phyloP scores from a whole-genome alignment of 1,140 invertebrate genomes.

The Bombus superbus region DNA sequence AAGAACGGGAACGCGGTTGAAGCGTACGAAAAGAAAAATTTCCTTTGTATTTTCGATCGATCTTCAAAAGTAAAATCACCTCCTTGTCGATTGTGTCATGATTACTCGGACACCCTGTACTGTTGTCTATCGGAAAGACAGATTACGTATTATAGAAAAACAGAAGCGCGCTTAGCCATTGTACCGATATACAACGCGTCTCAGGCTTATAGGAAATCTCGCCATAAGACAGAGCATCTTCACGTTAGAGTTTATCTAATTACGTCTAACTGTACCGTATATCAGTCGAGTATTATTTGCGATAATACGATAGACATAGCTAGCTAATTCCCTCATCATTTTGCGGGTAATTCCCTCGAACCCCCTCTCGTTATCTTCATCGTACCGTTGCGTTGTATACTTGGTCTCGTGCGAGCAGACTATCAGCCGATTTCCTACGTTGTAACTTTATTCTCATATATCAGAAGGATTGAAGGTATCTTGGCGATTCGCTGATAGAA shows the following conservation, averaged over 20 bases:
- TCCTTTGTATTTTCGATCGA: background rate
- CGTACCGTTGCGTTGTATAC: constrained; percentile 1
- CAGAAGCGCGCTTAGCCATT: background rate
- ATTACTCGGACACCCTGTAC: background rate
- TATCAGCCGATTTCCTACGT: background rate
- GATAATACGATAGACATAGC: constrained; percentile 47
- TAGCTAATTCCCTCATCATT: constrained; percentile 51
- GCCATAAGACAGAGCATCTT: background rate
- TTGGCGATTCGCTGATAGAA: constrained; percentile 36
- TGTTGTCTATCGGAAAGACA: background rate
- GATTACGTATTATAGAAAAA: background rate
- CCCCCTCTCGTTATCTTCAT: constrained; percentile 23
- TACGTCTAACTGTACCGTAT: constrained; percentile 51
- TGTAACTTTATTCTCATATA: constrained; percentile 21
- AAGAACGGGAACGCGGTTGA: too few species aligned
- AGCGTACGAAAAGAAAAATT: background rate
- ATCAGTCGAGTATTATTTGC: constrained; percentile 39
- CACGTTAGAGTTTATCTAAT: constrained; percentile 23
- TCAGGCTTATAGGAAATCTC: background rate
- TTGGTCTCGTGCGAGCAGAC: background rate
- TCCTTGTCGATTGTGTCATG: background rate
- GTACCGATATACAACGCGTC: background rate
- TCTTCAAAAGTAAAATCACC: background rate
- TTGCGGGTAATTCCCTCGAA: constrained; percentile 27
- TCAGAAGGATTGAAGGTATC: constrained; percentile 1